Percentiles rank a stretch among this genome's conserved stretches.
Conservation (phyloP, 2,113 vertebrate genomes). For the Nesoenas mayeri region DNA sequence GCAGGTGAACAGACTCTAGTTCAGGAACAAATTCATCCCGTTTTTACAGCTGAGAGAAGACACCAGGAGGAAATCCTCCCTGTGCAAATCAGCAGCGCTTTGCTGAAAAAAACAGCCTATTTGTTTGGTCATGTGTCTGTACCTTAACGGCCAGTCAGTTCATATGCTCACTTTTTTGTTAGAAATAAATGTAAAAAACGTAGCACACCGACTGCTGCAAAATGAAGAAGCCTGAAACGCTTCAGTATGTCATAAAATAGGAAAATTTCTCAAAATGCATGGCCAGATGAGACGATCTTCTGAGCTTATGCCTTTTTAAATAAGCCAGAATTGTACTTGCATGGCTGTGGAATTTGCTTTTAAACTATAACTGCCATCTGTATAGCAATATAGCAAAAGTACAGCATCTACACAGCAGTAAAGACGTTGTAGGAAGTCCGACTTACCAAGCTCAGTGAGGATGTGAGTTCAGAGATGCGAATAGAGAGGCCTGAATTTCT, state of each 20-base stretch:
- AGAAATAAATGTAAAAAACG: background rate
- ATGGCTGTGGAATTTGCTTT: background rate
- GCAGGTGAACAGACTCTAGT: background rate
- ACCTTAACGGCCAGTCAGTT: background rate
- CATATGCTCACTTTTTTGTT: background rate
- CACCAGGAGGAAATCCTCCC: background rate
- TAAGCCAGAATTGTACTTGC: background rate
- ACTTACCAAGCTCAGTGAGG: background rate
- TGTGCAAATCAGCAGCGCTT: background rate
- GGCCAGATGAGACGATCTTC: background rate
- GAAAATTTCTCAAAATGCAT: rapidly evolving
- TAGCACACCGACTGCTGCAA: background rate
- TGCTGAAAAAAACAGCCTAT: background rate
- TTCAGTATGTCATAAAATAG: too few relatives aligned
- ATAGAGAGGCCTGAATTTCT: background rate
- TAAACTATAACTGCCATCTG: rapidly evolving
- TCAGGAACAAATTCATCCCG: background rate
- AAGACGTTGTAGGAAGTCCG: background rate
- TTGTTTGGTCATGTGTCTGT: rapidly evolving
- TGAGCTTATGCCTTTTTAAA: background rate
- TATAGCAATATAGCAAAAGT: rapidly evolving
- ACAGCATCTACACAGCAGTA: background rate
- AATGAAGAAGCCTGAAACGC: background rate
- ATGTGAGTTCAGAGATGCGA: background rate
- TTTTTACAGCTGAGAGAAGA: background rate